These are phyloP conservation scores for Phaethornis superciliosus DNA, from an alignment of 2,113 vertebrate species.

Conservation along the genomic window DNA sequence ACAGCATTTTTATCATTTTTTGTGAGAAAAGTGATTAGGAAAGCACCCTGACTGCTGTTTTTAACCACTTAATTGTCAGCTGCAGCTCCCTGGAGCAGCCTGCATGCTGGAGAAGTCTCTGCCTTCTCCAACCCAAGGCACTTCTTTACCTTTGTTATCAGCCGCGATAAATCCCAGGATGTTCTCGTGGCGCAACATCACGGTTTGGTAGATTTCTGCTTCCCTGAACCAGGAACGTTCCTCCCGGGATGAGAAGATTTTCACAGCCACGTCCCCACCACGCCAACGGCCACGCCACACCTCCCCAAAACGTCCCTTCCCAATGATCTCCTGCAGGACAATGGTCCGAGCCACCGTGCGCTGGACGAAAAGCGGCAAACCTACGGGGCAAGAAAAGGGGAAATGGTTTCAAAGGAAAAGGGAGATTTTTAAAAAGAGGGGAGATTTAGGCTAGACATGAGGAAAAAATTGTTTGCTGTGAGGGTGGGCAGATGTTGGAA, in stretches of 20 bases:
- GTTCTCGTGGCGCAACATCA: slow-evolving; percentile 98
- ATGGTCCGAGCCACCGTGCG: slow-evolving; percentile 95
- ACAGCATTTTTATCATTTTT: not conserved
- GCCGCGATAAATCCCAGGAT: slow-evolving; percentile 97
- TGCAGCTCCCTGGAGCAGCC: not conserved
- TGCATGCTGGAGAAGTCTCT: rapidly evolving
- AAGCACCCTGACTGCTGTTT: rapidly evolving
- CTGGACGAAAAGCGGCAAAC: slow-evolving; percentile 94
- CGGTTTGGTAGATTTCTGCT: slow-evolving; percentile 97
- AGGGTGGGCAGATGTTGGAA: too few relatives aligned
- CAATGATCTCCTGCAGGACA: slow-evolving; percentile 96
- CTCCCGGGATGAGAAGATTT: slow-evolving; percentile 97
- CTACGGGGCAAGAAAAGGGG: slow-evolving; percentile 55
- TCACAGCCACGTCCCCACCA: slow-evolving; percentile 95
- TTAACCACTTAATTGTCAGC: not conserved
- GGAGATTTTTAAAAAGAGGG: too few relatives aligned
- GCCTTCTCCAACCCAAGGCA: rapidly evolving
- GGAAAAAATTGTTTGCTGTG: too few relatives aligned
- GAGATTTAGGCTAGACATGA: too few relatives aligned
- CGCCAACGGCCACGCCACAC: slow-evolving; percentile 97
- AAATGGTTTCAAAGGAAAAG: too few relatives aligned
- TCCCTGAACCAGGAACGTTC: slow-evolving; percentile 98
- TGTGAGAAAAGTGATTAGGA: not conserved
- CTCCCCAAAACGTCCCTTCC: slow-evolving; percentile 96
- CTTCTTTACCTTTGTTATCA: slow-evolving; percentile 91